Evolutionary conservation across 2,888 invertebrate genomes (phyloP), one percentile per base, ranked within the genome.

Genomic region (Dexiosoma caninum): DNA sequence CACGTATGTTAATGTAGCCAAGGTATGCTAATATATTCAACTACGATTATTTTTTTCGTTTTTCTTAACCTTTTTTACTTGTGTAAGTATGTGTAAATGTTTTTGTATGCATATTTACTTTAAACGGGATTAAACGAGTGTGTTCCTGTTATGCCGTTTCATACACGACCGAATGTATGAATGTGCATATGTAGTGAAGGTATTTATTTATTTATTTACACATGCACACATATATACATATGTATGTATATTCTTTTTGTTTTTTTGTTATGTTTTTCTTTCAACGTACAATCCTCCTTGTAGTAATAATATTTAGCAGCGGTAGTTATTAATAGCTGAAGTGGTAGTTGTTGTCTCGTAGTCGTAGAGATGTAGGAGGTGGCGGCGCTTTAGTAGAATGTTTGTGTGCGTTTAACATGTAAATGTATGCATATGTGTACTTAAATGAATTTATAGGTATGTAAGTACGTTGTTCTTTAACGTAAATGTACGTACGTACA

Each of bases 1-100:
- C 67, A 69, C 72, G 72, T 77, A 81, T 77, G 77, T 74, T 81
- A 81, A 81, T 81, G 37, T 21, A 69, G 77, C 37, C 69, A 77
- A 76, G 80, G 80, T 80, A 76, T 79, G 78, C 66, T 53, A 66
- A 75, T 75, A 46, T 75, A 64, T 75, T 49, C 67, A 49, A 59
- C 59, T 67, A 46, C 62, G 16, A 3, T 19, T 44, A 9, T 42
- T 37, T 8, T 44, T 19, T 44, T 27, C 37, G 7, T 62, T 60
- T 60, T 30, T 23, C 12, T 21, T 59, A 59, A 37, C 46, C 8
- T 35, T 40, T 69, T 60, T n/a, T 62, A 14, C 23, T 9, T 62
- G 62, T 21, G 27, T 40, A n/a, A 42, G 51, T 42, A 27, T 35
- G 16, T n/a, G 46, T 57, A n/a, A 12, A 27, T 53, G 10, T 55